Base-by-base conservation (phyloP, 2,113 vertebrate species). In the Chloroceryle aenea region DNA sequence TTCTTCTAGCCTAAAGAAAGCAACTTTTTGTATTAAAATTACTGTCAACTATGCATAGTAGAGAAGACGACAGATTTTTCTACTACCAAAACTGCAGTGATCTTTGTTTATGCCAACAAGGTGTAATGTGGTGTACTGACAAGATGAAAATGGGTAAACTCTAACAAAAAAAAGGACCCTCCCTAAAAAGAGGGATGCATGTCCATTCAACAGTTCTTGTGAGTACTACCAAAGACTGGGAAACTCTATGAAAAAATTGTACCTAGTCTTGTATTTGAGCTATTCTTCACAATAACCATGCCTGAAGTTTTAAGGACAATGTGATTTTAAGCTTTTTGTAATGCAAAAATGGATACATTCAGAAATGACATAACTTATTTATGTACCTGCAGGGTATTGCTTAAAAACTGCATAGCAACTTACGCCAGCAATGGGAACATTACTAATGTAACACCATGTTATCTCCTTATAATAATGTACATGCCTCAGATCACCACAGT, bases 311-410 rank as follows among this genome's bases (percentile, higher is more conserved):
- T 94, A 87, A 85, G 86, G 86, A 82, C 58, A 78, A 40, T 58
- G 50, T 78, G 75, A 88, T 93, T 88, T 88, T 73, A 90, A 82
- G 86, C 62, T 95, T 95, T 92, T 87, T 79, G 88, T 84, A 84
- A 93, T 93, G 80, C 77, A 93, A 87, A 87, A 96, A 94, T 79
- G 86, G 90, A 94, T 92, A 69, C 62, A 62, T 48, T 78, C 66
- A 89, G 80, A 93, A 78, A 61, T 73, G 53, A 58, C 56, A 96
- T 94, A 84, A 95, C 83, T 96, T 95, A 94, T 94, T 95, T 92
- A 91, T 94, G 86, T 93, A 95, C 90, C 96, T 92, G 84, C 90
- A 91, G 92, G 96, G 86, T 90, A 85, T 62, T 89, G 93, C 93
- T 87, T 92, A 84, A 66, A 96, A 97, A 96, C 87, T 87, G 85